These are phyloP conservation scores for Periophthalmodon schlosseri DNA, from an alignment of 2,113 vertebrate genomes.

Conservation along the genomic window DNA sequence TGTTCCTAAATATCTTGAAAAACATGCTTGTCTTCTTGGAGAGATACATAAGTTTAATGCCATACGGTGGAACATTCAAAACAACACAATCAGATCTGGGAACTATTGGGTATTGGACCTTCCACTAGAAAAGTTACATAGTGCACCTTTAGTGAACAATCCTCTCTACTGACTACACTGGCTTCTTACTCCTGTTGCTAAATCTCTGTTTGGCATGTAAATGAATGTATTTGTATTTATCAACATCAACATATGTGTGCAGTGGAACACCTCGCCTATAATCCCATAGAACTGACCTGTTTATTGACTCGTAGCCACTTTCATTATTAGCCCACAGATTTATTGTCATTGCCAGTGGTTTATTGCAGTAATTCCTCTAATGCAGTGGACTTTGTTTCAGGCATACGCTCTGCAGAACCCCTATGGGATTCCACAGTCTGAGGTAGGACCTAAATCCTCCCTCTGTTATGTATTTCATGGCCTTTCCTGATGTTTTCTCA, in stretches of 20 bases:
- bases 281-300: not conserved
- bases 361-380: slow-evolving; percentile 60
- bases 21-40: too few species aligned
- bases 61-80: too few species aligned
- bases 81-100: too few species aligned
- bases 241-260: not conserved
- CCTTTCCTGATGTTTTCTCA: slow-evolving; percentile 12
- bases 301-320: slow-evolving; percentile 47
- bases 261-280: not conserved
- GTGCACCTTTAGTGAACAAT: too few species aligned
- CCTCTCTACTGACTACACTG: too few species aligned
- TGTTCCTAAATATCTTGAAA: too few species aligned
- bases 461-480: not conserved
- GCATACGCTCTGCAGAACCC: slow-evolving; percentile 94
- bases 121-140: too few species aligned
- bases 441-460: slow-evolving; percentile 76
- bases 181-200: too few species aligned
- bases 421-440: slow-evolving; percentile 91
- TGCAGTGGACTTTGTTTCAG: slow-evolving; percentile 72
- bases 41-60: too few species aligned
- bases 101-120: too few species aligned
- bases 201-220: not conserved
- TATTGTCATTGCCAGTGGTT: slow-evolving; percentile 47
- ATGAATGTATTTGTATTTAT: not conserved
- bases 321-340: slow-evolving; percentile 54